phyloP scores from a whole-genome alignment of 2,797 vertebrate species.

The Melanogrammus aeglefinus region DNA sequence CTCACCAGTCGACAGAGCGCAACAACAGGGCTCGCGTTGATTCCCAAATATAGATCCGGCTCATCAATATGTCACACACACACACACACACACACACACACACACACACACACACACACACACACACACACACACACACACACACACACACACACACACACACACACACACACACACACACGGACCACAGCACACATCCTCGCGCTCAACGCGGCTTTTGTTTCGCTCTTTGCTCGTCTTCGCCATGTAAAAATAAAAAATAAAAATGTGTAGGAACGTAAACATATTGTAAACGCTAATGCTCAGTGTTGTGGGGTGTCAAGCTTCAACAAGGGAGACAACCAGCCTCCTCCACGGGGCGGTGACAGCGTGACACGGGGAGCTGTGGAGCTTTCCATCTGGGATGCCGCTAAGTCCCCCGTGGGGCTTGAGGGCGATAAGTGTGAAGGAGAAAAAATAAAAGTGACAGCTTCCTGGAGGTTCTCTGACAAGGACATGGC shows the following conservation, averaged over 20 bases:
- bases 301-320: background rate
- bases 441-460: background rate
- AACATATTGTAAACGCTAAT: background rate
- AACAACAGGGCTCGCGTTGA: background rate
- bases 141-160: background rate
- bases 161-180: background rate
- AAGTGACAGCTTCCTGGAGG: constrained; percentile 2
- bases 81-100: background rate
- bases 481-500: background rate
- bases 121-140: background rate
- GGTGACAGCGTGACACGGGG: constrained; percentile 11
- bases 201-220: background rate
- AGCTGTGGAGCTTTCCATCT: constrained; percentile 13
- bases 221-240: background rate
- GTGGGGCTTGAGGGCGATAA: background rate
- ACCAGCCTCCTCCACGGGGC: background rate
- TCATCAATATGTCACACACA: background rate
- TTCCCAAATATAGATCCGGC: background rate
- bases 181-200: background rate
- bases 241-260: background rate
- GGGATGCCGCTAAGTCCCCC: background rate
- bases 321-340: constrained; percentile 5
- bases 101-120: background rate
- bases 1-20: constrained; percentile 44
- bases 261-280: background rate